Base-by-base conservation (phyloP, 2,113 vertebrate species). In the Thalassoma bifasciatum region DNA sequence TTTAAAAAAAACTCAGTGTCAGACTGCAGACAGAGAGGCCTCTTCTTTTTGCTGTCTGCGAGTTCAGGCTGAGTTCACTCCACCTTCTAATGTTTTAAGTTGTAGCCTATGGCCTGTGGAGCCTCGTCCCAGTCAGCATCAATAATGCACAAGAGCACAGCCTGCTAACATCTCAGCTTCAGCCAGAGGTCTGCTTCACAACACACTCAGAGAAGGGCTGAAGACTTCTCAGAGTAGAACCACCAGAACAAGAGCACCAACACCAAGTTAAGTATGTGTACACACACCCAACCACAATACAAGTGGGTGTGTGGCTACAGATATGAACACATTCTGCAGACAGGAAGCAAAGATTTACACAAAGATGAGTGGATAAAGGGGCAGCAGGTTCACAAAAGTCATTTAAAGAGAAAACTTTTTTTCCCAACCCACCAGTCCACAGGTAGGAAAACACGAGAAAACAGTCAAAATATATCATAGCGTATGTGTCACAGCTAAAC, bases 71-170 rank as follows among this genome's bases (percentile, higher is more conserved):
- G 75, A 91, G 88, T 91, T 85, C 85, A 89, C 16, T 22, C 53
- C 63, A 84, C 79, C 84, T 77, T 71, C n/a, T 54, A 72, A 75
- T 86, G n/a, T 81, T 82, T 26, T 21, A 83, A 81, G 70, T 75
- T 75, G 72, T 75, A 88, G 81, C 63, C 74, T 81, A 74, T 83
- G 83, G 85, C 70, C 66, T 30, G 58, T 61, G 62, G 58, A 76
- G 58, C 61, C 70, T 77, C 19, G 75, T 75, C n/a, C n/a, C 84
- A 79, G 66, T 75, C 80, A 70, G 65, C 86, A 89, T 91, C 77
- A 91, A 90, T 91, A 91, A 91, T 91, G 86, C 78, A 91, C 64
- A 73, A 34, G 47, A 51, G n/a, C 77, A 71, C 69, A 86, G 86
- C 40, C 81, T 72, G 84, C 79, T 83, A 83, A 85, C 88, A 87